phyloP scores from a whole-genome alignment of 2,888 invertebrate genomes.

The Pyrocoelia pectoralis region DNA sequence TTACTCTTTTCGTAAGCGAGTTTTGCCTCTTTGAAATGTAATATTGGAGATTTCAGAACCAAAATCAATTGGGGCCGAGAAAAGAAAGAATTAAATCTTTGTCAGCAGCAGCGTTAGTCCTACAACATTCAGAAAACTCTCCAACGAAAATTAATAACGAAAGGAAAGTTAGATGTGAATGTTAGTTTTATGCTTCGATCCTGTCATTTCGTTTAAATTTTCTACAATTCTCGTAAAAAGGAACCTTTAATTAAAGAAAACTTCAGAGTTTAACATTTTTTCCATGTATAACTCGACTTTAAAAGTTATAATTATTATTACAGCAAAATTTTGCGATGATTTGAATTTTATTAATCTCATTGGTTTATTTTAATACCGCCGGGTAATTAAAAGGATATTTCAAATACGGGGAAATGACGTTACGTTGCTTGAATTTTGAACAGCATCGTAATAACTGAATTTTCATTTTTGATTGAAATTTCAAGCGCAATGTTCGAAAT shows the following conservation, averaged over 20 bases:
- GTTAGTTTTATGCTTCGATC: constrained; percentile 16
- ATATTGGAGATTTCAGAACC: constrained; percentile 21
- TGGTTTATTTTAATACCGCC: not conserved
- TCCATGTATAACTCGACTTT: too few relatives aligned
- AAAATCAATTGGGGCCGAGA: constrained; percentile 26
- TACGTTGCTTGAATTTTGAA: not conserved
- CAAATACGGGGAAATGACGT: not conserved
- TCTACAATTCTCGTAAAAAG: not conserved
- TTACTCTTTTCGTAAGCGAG: constrained; percentile 29
- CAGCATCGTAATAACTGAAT: not conserved
- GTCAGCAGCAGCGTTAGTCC: constrained; percentile 17
- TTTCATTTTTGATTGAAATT: constrained; percentile 1
- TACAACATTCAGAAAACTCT: constrained; percentile 4
- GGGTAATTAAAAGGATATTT: constrained; percentile 1
- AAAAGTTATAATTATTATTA: not conserved
- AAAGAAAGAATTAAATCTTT: constrained; percentile 25
- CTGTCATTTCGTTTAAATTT: not conserved
- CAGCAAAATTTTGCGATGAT: not conserved
- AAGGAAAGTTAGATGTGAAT: constrained; percentile 18
- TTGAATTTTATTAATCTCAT: constrained; percentile 1
- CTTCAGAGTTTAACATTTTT: too few relatives aligned
- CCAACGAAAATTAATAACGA: constrained; percentile 21
- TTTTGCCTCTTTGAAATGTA: constrained; percentile 22
- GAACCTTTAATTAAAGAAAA: too few relatives aligned
- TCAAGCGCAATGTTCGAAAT: not conserved